Base-by-base conservation (phyloP, 2,888 invertebrate species). In the Punctoribates punctum region DNA sequence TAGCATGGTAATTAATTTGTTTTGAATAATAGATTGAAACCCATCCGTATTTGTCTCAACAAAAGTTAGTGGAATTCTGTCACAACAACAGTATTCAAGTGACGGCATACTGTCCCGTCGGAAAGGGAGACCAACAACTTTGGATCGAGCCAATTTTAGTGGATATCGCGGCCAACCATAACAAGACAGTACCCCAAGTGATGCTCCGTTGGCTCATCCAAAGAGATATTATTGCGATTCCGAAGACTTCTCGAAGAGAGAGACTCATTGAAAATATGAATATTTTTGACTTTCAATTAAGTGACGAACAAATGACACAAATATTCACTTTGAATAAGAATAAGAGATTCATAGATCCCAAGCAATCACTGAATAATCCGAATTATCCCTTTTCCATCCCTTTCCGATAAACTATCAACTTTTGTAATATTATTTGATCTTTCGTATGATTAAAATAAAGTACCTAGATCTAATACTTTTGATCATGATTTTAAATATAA, bases 141-240 rank as follows among this genome's bases (percentile, higher is more conserved):
- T 34, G 72, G 17, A 73, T 51, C 38, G 62, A 75, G n/a, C 8
- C 51, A 8, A 38, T 23, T 38, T n/a, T 75, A 8, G 25, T 23
- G 11, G 29, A 72, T n/a, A 75, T 75, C 51, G 75, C 75, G 6
- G 3, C 11, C 1, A 72, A 75, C 17, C 42, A 75, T 42, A 62
- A 62, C n/a, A 38, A 60, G 17, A 73, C 75, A 27, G 46, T 72
- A 6, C 29, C 75, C 1, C 75, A 75, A 60, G 51, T 75, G 15
- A 17, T 72, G 34, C 17, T 75, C 13, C 75, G 75, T n/a, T 75
- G 75, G 75, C 75, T 72, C 17, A 23, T 73, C n/a, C 75, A 75
- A 72, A 25, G 75, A 20, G 72, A 48, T 5, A 51, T 75, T n/a
- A 20, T 75, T 46, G 34, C 72, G 9, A 75, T 75, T 13, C 75